Percentiles rank a stretch among this genome's conserved stretches.
These are phyloP conservation scores for Hafferia zeledoni DNA, from an alignment of 2,797 vertebrate genomes.

Conservation along the genomic window DNA sequence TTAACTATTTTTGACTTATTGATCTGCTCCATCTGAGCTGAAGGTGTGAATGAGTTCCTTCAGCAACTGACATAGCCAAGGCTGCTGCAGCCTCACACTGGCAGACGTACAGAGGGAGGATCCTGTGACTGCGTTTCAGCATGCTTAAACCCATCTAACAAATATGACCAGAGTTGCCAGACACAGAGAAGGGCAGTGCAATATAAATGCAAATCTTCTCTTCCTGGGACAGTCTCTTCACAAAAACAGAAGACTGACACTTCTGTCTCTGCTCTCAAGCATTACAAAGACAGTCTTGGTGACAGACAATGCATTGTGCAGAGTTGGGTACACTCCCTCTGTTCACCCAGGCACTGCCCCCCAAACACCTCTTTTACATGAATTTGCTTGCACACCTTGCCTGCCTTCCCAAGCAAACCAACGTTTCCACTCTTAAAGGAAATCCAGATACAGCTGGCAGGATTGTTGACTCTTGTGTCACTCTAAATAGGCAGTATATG, in stretches of 20 bases:
- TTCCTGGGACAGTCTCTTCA: not conserved
- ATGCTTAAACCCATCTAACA: not conserved
- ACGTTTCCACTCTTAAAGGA: not conserved
- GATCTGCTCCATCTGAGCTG: not conserved
- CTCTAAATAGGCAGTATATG: not conserved
- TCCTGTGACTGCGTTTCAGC: not conserved
- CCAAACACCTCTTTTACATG: not conserved
- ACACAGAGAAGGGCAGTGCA: not conserved
- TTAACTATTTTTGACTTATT: not conserved
- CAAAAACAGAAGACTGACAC: not conserved
- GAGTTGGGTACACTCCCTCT: not conserved
- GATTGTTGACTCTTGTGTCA: not conserved
- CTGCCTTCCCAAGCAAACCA: not conserved
- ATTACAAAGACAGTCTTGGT: not conserved
- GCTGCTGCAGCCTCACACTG: not conserved
- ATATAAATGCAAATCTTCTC: not conserved
- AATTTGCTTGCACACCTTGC: not conserved
- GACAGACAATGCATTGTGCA: rapidly evolving
- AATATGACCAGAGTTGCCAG: not conserved
- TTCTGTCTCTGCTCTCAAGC: not conserved
- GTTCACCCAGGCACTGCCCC: not conserved
- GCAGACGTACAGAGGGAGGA: not conserved
- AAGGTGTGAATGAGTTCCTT: not conserved
- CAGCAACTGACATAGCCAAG: not conserved
- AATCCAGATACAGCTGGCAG: not conserved